Percentiles rank a stretch among this genome's conserved stretches.
Conservation (phyloP, 1,140 invertebrate genomes). For the Heterodera carotae region DNA sequence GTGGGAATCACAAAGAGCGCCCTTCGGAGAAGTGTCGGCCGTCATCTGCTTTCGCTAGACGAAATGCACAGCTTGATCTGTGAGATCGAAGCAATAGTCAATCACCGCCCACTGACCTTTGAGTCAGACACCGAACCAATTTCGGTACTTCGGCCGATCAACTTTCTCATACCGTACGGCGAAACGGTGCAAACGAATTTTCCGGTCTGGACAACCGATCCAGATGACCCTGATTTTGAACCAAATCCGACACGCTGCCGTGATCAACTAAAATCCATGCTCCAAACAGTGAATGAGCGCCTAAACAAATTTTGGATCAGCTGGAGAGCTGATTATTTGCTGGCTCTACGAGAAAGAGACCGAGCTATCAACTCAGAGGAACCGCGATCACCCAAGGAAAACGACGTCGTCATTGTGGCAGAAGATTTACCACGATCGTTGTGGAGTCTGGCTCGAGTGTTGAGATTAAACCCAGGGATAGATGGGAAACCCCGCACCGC, state of each 20-base stretch:
- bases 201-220: not conserved
- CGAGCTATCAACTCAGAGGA: too few species aligned
- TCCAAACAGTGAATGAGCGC: not conserved
- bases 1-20: not conserved
- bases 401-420: too few species aligned
- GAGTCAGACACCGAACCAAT: not conserved
- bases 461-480: too few species aligned
- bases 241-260: not conserved
- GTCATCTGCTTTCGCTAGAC: not conserved
- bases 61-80: slow-evolving; percentile 6
- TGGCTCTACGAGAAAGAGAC: not conserved
- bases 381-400: too few species aligned
- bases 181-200: not conserved
- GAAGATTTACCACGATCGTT: too few species aligned
- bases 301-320: not conserved
- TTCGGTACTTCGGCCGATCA: not conserved
- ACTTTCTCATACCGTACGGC: not conserved
- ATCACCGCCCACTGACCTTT: slow-evolving; percentile 12
- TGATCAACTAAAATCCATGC: not conserved
- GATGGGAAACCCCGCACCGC: too few species aligned
- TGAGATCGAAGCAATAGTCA: slow-evolving; percentile 16
- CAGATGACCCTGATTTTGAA: not conserved
- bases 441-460: too few species aligned
- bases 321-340: not conserved
- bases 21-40: not conserved